Conservation (phyloP, 2,888 invertebrate species). For the Catotricha subobsoleta region DNA sequence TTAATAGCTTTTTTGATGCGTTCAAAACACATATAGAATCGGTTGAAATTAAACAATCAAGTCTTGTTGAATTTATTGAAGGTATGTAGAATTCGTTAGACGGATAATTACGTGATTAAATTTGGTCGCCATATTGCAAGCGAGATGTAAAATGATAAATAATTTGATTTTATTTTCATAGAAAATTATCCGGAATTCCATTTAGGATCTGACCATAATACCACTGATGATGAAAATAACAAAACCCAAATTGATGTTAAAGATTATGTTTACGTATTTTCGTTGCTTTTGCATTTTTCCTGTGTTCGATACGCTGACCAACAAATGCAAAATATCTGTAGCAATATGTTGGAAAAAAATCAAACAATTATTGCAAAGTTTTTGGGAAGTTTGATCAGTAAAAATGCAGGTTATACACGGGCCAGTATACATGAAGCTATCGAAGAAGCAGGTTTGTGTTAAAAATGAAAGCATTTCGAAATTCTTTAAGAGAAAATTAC, state of each 20-base stretch:
- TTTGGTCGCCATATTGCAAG: neutral
- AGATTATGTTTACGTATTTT: slow-evolving; percentile 24
- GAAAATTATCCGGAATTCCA: slow-evolving; percentile 21
- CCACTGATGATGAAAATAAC: slow-evolving; percentile 8
- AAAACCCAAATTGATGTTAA: slow-evolving; percentile 13
- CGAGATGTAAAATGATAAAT: neutral
- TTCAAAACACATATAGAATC: slow-evolving; percentile 10
- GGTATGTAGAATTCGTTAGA: slow-evolving; percentile 13
- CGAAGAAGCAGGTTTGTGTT: slow-evolving; percentile 9
- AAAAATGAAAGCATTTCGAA: neutral
- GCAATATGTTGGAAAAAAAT: slow-evolving; percentile 16
- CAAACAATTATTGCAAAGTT: slow-evolving; percentile 21
- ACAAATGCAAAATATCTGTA: slow-evolving; percentile 22
- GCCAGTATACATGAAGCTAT: slow-evolving; percentile 18
- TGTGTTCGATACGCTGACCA: slow-evolving; percentile 21
- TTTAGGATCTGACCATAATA: slow-evolving; percentile 16
- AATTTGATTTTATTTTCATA: slow-evolving; percentile 9
- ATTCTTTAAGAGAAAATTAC: too few species aligned
- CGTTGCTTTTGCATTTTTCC: slow-evolving; percentile 23
- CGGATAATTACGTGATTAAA: neutral
- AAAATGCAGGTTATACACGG: slow-evolving; percentile 14
- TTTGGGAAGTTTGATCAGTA: slow-evolving; percentile 14
- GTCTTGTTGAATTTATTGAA: slow-evolving; percentile 16
- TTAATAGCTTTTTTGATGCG: slow-evolving; percentile 20
- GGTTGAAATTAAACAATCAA: slow-evolving; percentile 7